Evolutionary conservation across 2,113 vertebrate genomes (phyloP).

Genomic region (Micronycteris hirsuta): DNA sequence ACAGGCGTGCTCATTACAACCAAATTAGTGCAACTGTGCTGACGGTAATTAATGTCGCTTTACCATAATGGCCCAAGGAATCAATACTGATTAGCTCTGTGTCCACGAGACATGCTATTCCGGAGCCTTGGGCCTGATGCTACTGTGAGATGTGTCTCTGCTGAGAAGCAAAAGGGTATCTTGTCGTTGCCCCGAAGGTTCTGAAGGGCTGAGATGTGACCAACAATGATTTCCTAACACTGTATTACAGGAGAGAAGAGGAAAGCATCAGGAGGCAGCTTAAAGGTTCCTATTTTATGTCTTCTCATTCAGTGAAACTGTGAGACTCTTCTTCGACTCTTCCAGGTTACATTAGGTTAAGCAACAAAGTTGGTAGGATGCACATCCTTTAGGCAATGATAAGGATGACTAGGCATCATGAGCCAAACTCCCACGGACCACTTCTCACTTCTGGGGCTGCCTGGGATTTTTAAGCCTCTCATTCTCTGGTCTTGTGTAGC

Average conservation of each 20-base stretch:
- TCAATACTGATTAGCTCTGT: constrained; percentile 41
- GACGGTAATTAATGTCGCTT: constrained; percentile 31
- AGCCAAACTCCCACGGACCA: background rate
- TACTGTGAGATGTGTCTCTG: background rate
- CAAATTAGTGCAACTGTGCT: background rate
- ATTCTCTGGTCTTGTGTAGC: background rate
- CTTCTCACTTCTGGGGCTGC: background rate
- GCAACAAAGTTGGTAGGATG: background rate
- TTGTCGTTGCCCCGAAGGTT: background rate
- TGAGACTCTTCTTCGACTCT: background rate
- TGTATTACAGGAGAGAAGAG: background rate
- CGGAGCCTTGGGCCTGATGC: background rate
- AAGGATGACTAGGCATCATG: background rate
- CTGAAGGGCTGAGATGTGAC: background rate
- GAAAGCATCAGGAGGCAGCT: background rate
- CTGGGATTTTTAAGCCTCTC: background rate
- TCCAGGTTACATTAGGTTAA: background rate
- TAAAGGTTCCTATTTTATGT: background rate
- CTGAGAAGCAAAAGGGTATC: background rate
- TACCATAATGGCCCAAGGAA: constrained; percentile 35
- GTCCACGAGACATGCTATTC: background rate
- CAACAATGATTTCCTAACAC: background rate
- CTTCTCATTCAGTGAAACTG: background rate
- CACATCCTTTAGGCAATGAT: background rate
- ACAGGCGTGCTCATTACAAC: background rate